Percentiles rank a stretch among this genome's conserved stretches.
These are phyloP conservation scores for Conchocele bisecta DNA, from an alignment of 2,888 invertebrate genomes.

Conservation along the genomic window DNA sequence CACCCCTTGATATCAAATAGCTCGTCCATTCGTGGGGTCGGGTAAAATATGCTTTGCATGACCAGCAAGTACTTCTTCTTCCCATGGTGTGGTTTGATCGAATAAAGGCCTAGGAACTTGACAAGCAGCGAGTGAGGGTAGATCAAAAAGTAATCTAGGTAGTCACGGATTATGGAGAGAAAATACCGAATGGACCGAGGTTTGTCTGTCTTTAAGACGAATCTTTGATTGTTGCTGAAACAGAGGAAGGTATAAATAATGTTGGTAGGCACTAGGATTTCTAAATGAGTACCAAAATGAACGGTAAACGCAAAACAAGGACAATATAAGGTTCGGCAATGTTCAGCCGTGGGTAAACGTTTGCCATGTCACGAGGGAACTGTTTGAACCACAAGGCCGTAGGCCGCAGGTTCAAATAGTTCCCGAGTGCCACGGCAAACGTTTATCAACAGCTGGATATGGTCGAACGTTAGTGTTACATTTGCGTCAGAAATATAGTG, in stretches of 20 bases:
- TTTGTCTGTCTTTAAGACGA: conserved; percentile 76
- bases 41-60: conserved; percentile 79
- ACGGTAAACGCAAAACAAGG: neutral
- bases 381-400: no score
- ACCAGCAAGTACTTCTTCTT: conserved; percentile 72
- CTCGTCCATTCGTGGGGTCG: conserved; percentile 70
- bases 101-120: conserved; percentile 75
- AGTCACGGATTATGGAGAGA: conserved; percentile 70
- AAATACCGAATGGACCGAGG: conserved; percentile 69
- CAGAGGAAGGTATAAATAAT: neutral
- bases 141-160: conserved; percentile 72
- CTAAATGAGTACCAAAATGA: neutral
- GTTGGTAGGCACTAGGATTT: neutral
- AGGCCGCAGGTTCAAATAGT: no score
- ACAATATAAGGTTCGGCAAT: no score
- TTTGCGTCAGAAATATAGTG: no score
- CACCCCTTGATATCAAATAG: conserved; percentile 78
- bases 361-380: no score
- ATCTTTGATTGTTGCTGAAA: conserved; percentile 75
- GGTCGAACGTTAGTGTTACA: no score
- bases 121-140: conserved; percentile 78
- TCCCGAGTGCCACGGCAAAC: no score
- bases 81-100: conserved; percentile 64
- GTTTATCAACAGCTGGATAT: no score
- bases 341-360: no score